phyloP scores from a whole-genome alignment of 1,140 invertebrate genomes.

The Cyphomyrmex costatus region DNA sequence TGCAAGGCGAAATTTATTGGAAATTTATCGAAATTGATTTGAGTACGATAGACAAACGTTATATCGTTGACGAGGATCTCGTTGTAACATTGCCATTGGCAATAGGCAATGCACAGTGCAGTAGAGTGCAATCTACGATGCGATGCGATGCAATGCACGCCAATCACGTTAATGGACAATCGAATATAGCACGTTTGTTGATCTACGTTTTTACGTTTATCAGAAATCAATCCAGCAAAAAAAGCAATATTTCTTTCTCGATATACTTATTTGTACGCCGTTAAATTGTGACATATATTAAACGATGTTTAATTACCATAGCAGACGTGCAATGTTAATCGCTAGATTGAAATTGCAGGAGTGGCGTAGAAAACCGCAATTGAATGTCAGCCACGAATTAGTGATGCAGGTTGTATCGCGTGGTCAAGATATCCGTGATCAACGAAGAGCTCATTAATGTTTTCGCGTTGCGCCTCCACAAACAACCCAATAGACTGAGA shows the following conservation, averaged over 20 bases:
- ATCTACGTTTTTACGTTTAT: constrained; percentile 23
- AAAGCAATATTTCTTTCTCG: neutral
- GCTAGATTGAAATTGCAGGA: constrained; percentile 43
- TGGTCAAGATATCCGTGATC: constrained; percentile 17
- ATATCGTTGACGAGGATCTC: neutral
- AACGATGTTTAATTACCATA: constrained; percentile 10
- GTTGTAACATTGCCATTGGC: constrained; percentile 39
- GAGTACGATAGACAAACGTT: constrained; percentile 46
- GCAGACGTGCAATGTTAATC: constrained; percentile 34
- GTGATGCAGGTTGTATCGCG: constrained; percentile 14
- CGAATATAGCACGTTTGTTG: constrained; percentile 32
- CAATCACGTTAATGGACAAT: constrained; percentile 55
- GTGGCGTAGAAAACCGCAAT: constrained; percentile 38
- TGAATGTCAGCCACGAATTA: constrained; percentile 52
- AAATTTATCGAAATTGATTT: constrained; percentile 42
- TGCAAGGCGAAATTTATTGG: constrained; percentile 23
- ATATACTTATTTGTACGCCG: neutral
- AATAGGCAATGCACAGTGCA: constrained; percentile 19
- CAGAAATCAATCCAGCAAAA: neutral
- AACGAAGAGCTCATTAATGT: constrained; percentile 44
- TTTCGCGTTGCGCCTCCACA: neutral
- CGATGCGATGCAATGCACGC: constrained; percentile 14
- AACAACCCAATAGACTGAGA: neutral
- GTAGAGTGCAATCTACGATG: constrained; percentile 43
- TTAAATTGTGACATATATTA: neutral